Percentiles rank a stretch among this genome's conserved stretches.
These are phyloP conservation scores for Rhadina sibilatrix DNA, from an alignment of 2,113 vertebrate genomes.

Conservation along the genomic window DNA sequence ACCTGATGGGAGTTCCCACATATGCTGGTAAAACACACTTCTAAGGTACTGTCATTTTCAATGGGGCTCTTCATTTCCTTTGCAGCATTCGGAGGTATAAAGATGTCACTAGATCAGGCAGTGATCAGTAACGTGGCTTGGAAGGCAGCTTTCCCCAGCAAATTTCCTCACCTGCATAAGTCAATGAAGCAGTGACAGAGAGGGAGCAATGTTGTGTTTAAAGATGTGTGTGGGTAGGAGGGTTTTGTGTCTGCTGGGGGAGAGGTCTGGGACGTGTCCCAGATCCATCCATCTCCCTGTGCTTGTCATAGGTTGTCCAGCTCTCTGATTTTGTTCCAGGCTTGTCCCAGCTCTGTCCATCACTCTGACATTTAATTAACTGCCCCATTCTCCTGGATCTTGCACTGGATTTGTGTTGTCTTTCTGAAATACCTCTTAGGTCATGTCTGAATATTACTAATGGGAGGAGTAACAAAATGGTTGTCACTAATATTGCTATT, in stretches of 20 bases:
- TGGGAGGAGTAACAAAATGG: conserved; percentile 2
- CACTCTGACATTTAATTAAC: conserved; percentile 65
- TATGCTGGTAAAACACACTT: not conserved
- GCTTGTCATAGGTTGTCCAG: conserved; percentile 47
- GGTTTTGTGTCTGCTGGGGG: not conserved
- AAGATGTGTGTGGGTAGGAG: not conserved
- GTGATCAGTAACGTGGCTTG: not conserved
- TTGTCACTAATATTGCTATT: conserved; percentile 25
- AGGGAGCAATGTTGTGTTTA: not conserved
- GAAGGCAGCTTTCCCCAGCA: not conserved
- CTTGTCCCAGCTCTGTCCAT: conserved; percentile 57
- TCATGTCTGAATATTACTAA: conserved; percentile 1
- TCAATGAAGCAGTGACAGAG: not conserved
- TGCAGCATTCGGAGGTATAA: not conserved
- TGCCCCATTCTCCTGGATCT: conserved; percentile 34
- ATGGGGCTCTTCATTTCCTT: conserved; percentile 20
- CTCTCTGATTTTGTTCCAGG: conserved; percentile 36
- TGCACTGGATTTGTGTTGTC: not conserved
- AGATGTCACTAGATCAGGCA: not conserved
- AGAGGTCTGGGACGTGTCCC: conserved; percentile 26
- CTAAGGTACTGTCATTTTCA: not conserved
- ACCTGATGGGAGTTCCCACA: not conserved
- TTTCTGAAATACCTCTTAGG: conserved; percentile 34
- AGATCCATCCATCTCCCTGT: conserved; percentile 33
- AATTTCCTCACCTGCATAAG: not conserved